phyloP scores from a whole-genome alignment of 2,888 invertebrate species.

The Rambutsinella grinnellia region DNA sequence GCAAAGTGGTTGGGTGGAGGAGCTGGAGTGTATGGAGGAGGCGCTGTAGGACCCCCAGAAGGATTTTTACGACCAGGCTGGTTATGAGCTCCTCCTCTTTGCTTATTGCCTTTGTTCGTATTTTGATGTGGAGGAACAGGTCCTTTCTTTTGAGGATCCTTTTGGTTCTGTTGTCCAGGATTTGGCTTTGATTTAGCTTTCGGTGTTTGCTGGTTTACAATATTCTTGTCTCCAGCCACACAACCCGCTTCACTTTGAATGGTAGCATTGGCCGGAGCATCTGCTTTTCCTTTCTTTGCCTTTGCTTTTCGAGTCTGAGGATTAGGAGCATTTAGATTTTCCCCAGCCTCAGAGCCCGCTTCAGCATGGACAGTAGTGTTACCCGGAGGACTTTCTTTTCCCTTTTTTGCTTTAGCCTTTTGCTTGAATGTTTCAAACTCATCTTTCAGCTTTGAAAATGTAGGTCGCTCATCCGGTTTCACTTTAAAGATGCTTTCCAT shows the following conservation, averaged over 20 bases:
- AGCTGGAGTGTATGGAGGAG: constrained; percentile 37
- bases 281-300: neutral
- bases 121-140: neutral
- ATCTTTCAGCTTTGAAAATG: constrained; percentile 28
- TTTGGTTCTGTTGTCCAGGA: neutral
- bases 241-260: no score
- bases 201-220: neutral
- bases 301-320: no score
- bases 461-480: constrained; percentile 42
- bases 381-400: neutral
- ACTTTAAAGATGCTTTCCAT: constrained; percentile 40
- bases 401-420: neutral
- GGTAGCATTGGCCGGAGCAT: neutral
- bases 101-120: neutral
- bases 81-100: neutral
- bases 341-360: no score
- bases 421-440: constrained; percentile 14
- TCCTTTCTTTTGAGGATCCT: neutral
- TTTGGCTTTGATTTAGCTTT: neutral
- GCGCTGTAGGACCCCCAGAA: constrained; percentile 7
- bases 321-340: neutral
- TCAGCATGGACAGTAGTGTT: neutral
- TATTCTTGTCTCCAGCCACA: neutral
- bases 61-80: neutral
- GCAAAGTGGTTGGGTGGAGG: constrained; percentile 23